Conservation (phyloP, 2,888 invertebrate species). For the Neuroscelio doddi region DNA sequence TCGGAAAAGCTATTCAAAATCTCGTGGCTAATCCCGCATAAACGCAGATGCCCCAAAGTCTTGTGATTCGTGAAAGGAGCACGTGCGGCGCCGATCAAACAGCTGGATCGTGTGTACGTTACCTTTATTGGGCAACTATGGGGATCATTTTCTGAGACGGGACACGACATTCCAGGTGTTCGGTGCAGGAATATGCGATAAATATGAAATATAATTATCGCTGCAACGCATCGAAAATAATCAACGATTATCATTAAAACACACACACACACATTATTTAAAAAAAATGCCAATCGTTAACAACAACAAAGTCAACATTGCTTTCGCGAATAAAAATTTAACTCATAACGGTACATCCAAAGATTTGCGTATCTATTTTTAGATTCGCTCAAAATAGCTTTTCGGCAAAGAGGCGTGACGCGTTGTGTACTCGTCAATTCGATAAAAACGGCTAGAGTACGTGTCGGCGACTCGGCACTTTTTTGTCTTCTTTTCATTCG, state of each 20-base stretch:
- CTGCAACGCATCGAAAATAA: too few relatives aligned
- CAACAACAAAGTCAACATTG: too few relatives aligned
- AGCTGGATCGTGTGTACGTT: slow-evolving; percentile 69
- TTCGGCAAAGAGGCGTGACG: slow-evolving; percentile 15
- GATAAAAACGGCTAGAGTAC: slow-evolving; percentile 33
- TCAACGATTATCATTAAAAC: too few relatives aligned
- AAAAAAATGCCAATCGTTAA: slow-evolving; percentile 2
- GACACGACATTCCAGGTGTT: slow-evolving; percentile 39
- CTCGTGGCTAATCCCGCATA: slow-evolving; percentile 48
- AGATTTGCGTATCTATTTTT: background rate
- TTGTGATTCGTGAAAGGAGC: slow-evolving; percentile 47
- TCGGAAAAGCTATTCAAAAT: slow-evolving; percentile 37
- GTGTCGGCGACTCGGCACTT: slow-evolving; percentile 37
- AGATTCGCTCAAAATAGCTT: slow-evolving; percentile 13
- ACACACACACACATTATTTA: background rate
- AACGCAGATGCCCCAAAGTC: slow-evolving; percentile 50
- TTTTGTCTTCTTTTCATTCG: slow-evolving; percentile 36
- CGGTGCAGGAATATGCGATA: slow-evolving; percentile 3
- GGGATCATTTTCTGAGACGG: slow-evolving; percentile 41
- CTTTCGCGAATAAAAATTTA: background rate
- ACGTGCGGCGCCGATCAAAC: slow-evolving; percentile 69
- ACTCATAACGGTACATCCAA: background rate
- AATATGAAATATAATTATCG: too few relatives aligned
- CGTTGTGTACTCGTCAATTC: slow-evolving; percentile 15
- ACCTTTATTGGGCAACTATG: slow-evolving; percentile 27